Evolutionary conservation across 2,888 invertebrate species (phyloP).

Genomic region (Mermis nigrescens): DNA sequence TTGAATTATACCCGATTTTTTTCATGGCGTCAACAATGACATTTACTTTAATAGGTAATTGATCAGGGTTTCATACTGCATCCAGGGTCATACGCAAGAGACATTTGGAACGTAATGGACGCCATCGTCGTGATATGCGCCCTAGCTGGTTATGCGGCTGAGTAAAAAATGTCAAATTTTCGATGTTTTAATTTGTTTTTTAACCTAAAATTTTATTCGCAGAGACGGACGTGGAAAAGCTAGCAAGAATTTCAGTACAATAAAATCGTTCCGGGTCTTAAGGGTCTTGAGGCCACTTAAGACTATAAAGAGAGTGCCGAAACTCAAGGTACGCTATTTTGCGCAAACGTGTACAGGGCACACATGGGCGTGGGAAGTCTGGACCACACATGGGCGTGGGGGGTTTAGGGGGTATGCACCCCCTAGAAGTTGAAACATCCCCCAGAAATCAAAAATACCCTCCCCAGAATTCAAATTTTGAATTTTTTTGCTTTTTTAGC

Average conservation of each 20-base stretch:
- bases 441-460: too few relatives aligned
- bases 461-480: too few relatives aligned
- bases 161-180: too few relatives aligned
- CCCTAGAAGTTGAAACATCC: too few relatives aligned
- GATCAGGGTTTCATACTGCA: constrained; percentile 81
- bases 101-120: constrained; percentile 98
- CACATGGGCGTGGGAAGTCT: too few relatives aligned
- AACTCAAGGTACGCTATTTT: constrained; percentile 44
- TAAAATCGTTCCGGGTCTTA: constrained; percentile 94
- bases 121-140: constrained; percentile 97
- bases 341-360: not conserved
- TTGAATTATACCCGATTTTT: too few relatives aligned
- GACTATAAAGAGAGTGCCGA: constrained; percentile 99
- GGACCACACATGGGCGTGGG: too few relatives aligned
- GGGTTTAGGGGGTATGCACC: too few relatives aligned
- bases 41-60: constrained; percentile 35
- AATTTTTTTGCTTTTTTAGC: too few relatives aligned
- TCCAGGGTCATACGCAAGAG: constrained; percentile 88
- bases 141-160: constrained; percentile 82
- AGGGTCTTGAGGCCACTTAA: constrained; percentile 96
- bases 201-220: too few relatives aligned
- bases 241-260: constrained; percentile 73
- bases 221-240: constrained; percentile 19
- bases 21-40: too few relatives aligned
- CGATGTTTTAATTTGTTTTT: not conserved